Base-by-base conservation (phyloP, 2,888 invertebrate genomes). In the Brachyopa scutellaris region DNA sequence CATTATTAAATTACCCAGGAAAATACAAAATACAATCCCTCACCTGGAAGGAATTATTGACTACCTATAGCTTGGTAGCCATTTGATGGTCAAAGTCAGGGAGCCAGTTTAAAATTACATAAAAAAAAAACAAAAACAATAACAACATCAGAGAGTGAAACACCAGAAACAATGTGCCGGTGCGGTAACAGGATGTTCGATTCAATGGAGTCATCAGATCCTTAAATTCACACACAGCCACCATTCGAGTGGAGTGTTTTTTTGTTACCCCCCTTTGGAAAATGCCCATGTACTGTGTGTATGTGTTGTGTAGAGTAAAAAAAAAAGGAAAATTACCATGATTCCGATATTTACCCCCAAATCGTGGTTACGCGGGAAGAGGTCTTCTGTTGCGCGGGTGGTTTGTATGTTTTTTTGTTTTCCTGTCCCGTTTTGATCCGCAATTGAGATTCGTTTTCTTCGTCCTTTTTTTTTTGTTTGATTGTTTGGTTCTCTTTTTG, bases 141-240 rank as follows among this genome's bases (percentile, higher is more conserved):
- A 9, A 45, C 13, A 21, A 45, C 19, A 40, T 9, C 21, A 11
- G 17, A 29, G 9, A 11, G 31, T 21, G 57, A 64, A 70, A 78
- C 53, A 69, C 45, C 15, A 42, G 61, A 70, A 59, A 53, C 42
- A 70, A 64, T 76, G 61, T 53, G 55, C 47, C 23, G 47, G 49
- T 49, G 19, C 36, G 64, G 80, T 82, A 72, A 77, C 77, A 82
- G 82, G 82, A 82, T 77, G 82, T 82, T 82, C 72, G 77, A 77
- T 66, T 82, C 77, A 82, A 82, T 82, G 66, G 77, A 82, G 82
- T 77, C 82, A 77, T 82, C 77, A n/a, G 82, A 82, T 82, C 77
- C 82, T 72, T 82, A 64, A 82, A 82, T 82, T 82, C 82, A 72
- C 59, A 82, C 36, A 77, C 64, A 77, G 57, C 31, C 55, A 33